These are phyloP conservation scores for Standfussiana lucernea DNA, from an alignment of 2,888 invertebrate species.

Conservation along the genomic window DNA sequence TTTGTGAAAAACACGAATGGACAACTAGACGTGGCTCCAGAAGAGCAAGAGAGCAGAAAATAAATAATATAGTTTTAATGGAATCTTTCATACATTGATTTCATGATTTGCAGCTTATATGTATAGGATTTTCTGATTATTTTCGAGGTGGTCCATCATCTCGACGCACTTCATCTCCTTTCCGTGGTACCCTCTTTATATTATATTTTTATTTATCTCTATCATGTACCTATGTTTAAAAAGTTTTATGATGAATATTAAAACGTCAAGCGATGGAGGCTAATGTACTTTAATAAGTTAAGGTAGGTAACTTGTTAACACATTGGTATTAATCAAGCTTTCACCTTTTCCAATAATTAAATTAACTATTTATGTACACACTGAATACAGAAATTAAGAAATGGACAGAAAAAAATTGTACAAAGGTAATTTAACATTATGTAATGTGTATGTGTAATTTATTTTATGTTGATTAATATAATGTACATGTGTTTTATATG, in stretches of 20 bases:
- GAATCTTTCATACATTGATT: neutral
- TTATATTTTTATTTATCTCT: neutral
- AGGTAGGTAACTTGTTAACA: neutral
- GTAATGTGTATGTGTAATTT: too few relatives aligned
- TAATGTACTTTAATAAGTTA: neutral
- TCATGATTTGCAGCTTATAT: neutral
- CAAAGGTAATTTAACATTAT: too few relatives aligned
- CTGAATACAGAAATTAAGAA: too few relatives aligned
- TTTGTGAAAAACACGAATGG: slow-evolving; percentile 38
- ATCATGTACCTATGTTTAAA: neutral
- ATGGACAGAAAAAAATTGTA: too few relatives aligned
- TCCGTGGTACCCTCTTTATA: neutral
- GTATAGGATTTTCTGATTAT: neutral
- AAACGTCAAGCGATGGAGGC: neutral
- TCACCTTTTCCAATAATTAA: neutral
- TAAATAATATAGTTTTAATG: neutral
- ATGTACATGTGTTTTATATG: too few relatives aligned
- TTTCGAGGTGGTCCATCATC: neutral
- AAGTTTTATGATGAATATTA: neutral
- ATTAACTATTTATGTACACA: too few relatives aligned
- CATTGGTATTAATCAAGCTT: neutral
- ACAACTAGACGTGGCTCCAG: neutral
- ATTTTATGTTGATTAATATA: too few relatives aligned
- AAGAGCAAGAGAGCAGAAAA: neutral
- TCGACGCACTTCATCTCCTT: neutral